phyloP scores from a whole-genome alignment of 2,797 vertebrate genomes.

The Delichon dasypus region DNA sequence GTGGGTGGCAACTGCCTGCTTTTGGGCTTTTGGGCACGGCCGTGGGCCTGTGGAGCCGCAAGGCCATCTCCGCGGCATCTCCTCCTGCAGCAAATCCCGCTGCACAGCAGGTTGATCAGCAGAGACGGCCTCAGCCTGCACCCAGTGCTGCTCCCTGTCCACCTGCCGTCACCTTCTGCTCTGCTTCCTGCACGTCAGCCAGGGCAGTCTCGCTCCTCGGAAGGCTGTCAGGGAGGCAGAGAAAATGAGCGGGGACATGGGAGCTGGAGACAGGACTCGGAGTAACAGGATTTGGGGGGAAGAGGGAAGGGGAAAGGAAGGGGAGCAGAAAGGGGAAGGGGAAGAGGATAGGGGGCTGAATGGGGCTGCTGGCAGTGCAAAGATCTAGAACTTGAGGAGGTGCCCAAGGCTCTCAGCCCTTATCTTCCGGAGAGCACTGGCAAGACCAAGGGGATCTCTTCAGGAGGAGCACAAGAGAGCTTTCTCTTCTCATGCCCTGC shows the following conservation, averaged over 20 bases:
- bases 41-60: background rate
- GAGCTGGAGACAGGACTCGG: background rate
- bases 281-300: too few relatives aligned
- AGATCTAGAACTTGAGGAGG: too few relatives aligned
- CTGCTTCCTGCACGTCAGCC: background rate
- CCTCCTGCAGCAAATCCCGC: too few relatives aligned
- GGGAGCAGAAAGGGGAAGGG: too few relatives aligned
- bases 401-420: too few relatives aligned
- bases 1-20: background rate
- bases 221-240: background rate
- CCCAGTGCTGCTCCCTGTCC: background rate
- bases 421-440: too few relatives aligned
- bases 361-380: too few relatives aligned
- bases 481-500: background rate
- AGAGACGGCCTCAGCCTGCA: background rate
- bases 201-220: accelerated
- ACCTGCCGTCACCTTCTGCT: background rate
- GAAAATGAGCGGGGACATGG: background rate
- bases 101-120: background rate
- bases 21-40: background rate
- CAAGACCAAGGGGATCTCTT: background rate
- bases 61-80: too few relatives aligned
- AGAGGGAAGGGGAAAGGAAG: too few relatives aligned
- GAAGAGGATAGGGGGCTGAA: too few relatives aligned
- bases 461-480: background rate